A percentile compares a stretch with the other conserved stretches of the same genome.
These are phyloP conservation scores for Harmothoe impar DNA, from an alignment of 2,888 invertebrate species.

Conservation along the genomic window DNA sequence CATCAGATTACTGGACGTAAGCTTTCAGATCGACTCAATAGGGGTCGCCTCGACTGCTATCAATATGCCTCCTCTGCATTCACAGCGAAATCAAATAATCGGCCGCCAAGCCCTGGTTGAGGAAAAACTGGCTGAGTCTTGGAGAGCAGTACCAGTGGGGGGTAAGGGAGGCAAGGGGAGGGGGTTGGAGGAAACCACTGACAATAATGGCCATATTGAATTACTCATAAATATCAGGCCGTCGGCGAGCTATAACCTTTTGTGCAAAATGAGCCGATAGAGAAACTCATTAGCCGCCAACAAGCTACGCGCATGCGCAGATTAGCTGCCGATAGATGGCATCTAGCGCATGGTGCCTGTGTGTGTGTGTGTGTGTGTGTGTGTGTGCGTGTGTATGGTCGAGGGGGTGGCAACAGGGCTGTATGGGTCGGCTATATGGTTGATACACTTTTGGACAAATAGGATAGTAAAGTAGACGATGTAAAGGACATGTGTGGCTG, in stretches of 20 bases:
- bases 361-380: no score
- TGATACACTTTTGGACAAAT: no score
- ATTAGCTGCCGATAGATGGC: neutral
- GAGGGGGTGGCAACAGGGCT: no score
- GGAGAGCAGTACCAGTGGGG: neutral
- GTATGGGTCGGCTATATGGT: no score
- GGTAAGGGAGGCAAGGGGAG: neutral
- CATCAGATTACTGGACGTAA: neutral
- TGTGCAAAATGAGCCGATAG: neutral
- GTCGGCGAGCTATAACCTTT: neutral
- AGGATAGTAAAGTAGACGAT: no score
- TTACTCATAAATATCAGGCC: conserved; percentile 21
- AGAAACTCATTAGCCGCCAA: conserved; percentile 32
- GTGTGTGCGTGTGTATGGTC: no score
- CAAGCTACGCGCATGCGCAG: neutral
- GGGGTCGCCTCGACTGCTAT: conserved; percentile 18
- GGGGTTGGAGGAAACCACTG: neutral
- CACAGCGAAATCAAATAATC: conserved; percentile 38
- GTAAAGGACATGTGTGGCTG: no score
- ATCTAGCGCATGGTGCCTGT: no score
- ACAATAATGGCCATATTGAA: conserved; percentile 49
- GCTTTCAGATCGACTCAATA: neutral
- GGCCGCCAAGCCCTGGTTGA: neutral
- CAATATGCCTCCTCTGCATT: neutral
- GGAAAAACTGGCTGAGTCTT: neutral